Base-by-base conservation (phyloP, 2,888 invertebrate species). In the Chorisops tibialis region DNA sequence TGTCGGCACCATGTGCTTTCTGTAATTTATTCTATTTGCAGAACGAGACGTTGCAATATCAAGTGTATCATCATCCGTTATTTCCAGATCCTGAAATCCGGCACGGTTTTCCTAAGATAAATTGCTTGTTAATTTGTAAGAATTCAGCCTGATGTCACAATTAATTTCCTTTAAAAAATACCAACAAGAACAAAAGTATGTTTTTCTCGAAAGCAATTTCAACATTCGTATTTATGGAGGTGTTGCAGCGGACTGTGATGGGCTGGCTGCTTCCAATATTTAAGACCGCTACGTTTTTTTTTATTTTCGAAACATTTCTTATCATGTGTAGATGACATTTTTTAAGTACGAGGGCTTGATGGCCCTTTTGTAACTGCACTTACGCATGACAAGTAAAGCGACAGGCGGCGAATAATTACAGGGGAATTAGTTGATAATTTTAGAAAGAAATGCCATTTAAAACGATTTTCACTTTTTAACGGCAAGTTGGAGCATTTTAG, bases 81-180 rank as follows among this genome's bases (percentile, higher is more conserved):
- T 7, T 12, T 37, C 37, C 7, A 37, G 45, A 45, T 4, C 16
- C 5, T 39, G 39, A 6, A 39, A 12, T 39, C 3, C 1, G 6
- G 12, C 12, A 11, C 6, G 6, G 39, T 39, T 7, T 5, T 39
- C 41, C 51, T 38, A 58, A 65, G 65, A 63, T 61, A 56, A 63
- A 65, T 65, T 63, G 63, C 58, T 63, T 63, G 62, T 65, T 65
- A 65, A 65, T 65, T 65, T 65, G 65, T 65, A 65, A 65, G 65
- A 65, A 65, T 65, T 65, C 58, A 38, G 49, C 48, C 59, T 65
- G 61, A 61, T 65, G 63, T 63, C 63, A 65, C 63, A 63, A 62
- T 65, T 63, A 65, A 63, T 65, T 65, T 61, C 16, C 37, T 48
- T 51, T 58, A 18, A 63, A n/a, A 51, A 63, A 47, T 47, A 19